Evolutionary conservation across 1,140 invertebrate species (phyloP), one percentile per base, ranked within the genome.

Genomic region (Drosophila bocki): DNA sequence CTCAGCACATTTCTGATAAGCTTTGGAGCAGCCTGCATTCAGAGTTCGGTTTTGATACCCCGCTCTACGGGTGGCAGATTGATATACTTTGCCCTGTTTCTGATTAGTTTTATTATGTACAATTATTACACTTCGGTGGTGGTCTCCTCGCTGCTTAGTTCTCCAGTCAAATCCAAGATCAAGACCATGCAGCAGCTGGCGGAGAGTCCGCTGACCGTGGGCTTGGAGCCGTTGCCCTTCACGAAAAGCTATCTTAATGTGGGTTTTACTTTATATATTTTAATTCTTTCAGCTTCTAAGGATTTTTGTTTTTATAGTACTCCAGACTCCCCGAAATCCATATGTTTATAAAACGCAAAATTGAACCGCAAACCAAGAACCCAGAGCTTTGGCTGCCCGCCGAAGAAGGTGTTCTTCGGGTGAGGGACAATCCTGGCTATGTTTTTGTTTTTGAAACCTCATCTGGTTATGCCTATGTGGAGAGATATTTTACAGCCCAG

Each of bases 51-150:
- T 0, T 26, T 92, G 12, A 76, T 84, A 26, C 91, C 91, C 0
- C 74, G 68, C 7, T 92, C 91, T 7, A 61, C 53, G 0, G 91
- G 91, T 1, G 91, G 91, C 7, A 64, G 91, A 2, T 39, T 91
- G 7, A 79, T 75, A 3, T 92, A 82, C 51, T 79, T 92, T n/a
- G 56, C 78, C 12, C 61, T 92, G 0, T 79, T 84, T 6, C 44
- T 92, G 5, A 71, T 80, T n/a, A 83, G 84, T n/a, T 92, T 92
- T 17, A 82, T 92, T 7, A 87, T 92, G 72, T 92, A 92, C 41
- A 92, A 92, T 53, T 92, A 92, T 70, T 92, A 92, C 39, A 92
- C 91, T 0, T 92, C 91, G 26, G 78, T 92, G 15, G 82, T 92
- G 41, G 91, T 92, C 0, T 91, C 91, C 7, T 91, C 85, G 11